Conservation (phyloP, 2,113 vertebrate genomes). For the Platycercus adscitus region DNA sequence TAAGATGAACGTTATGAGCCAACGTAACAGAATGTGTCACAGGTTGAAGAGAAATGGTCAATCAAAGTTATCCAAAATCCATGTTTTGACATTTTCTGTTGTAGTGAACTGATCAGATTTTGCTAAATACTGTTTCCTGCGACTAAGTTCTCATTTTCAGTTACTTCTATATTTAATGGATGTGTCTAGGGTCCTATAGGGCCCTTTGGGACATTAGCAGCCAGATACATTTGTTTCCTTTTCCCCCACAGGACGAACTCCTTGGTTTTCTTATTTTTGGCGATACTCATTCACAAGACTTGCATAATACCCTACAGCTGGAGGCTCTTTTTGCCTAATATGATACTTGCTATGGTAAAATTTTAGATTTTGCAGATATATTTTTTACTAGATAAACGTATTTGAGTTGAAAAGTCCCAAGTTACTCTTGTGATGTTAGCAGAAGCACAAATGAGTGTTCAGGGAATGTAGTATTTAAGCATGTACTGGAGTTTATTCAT, state of each 20-base stretch:
- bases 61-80: slow-evolving; percentile 14
- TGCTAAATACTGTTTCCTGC: neutral
- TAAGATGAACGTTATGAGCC: neutral
- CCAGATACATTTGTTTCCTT: neutral
- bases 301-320: neutral
- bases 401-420: neutral
- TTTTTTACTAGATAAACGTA: neutral
- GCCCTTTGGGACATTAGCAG: neutral
- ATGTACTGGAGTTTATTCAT: neutral
- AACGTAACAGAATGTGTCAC: neutral
- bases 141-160: neutral
- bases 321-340: neutral
- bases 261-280: neutral
- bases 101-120: neutral
- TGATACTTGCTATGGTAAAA: neutral
- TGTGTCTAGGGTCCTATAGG: neutral
- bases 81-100: neutral
- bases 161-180: neutral
- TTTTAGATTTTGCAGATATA: neutral
- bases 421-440: neutral
- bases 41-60: neutral
- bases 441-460: neutral
- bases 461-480: neutral
- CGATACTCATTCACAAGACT: neutral
- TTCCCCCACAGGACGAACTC: neutral